Evolutionary conservation across 2,113 vertebrate genomes (phyloP).

Genomic region (Dasyornis broadbenti): DNA sequence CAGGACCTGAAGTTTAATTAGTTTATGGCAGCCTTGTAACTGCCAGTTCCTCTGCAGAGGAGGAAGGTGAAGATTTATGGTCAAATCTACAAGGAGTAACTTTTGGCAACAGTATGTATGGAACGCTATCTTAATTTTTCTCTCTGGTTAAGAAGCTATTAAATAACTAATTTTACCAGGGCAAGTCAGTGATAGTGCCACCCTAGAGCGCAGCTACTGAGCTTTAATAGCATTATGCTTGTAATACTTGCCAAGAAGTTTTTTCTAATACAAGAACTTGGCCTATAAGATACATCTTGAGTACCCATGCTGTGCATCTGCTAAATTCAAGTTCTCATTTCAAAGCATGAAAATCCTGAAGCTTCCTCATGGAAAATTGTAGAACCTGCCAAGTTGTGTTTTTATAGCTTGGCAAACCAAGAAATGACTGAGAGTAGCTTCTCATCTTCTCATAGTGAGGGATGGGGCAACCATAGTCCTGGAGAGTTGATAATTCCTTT

Average conservation of each 20-base stretch:
- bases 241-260: background rate
- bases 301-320: background rate
- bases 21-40: background rate
- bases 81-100: background rate
- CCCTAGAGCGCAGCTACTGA: background rate
- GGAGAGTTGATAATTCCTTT: background rate
- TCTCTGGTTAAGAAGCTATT: background rate
- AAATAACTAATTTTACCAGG: background rate
- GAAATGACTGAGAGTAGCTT: background rate
- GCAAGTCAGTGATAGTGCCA: background rate
- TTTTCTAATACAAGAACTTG: background rate
- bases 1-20: background rate
- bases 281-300: background rate
- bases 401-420: background rate
- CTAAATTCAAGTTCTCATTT: background rate
- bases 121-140: background rate
- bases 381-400: background rate
- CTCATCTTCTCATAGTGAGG: background rate
- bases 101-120: background rate
- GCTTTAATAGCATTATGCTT: background rate
- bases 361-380: background rate
- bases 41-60: background rate
- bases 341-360: background rate
- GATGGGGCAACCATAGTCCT: background rate
- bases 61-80: background rate